Evolutionary conservation across 2,888 invertebrate species (phyloP).

Genomic region (Trichogramma evanescens): DNA sequence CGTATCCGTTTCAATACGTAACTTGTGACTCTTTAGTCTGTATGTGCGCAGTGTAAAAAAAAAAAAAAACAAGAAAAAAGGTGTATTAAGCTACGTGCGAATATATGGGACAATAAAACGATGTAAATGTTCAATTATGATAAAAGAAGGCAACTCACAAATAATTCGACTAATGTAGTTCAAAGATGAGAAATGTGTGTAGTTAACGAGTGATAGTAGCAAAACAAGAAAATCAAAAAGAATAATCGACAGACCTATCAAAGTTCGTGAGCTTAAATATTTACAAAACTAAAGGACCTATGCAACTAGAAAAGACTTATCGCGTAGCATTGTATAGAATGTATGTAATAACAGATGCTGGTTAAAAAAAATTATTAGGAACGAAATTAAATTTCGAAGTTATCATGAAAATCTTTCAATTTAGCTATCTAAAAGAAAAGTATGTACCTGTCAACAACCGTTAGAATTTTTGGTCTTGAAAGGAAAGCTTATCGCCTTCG

Average conservation of each 20-base stretch:
- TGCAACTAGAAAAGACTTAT: conserved; percentile 12
- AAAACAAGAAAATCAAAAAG: conserved; percentile 5
- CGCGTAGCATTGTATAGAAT: conserved; percentile 23
- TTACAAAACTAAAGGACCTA: conserved; percentile 18
- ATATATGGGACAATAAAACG: conserved; percentile 13
- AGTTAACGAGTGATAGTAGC: neutral
- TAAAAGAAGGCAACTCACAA: neutral
- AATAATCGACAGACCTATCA: neutral
- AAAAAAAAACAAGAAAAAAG: neutral
- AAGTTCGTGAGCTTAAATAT: conserved; percentile 4
- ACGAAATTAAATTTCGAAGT: neutral
- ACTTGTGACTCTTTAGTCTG: conserved; percentile 12
- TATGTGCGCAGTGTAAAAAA: conserved; percentile 7
- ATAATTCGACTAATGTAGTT: no score
- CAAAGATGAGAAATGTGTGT: no score
- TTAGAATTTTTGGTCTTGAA: no score
- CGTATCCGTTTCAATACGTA: conserved; percentile 11
- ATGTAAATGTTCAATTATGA: conserved; percentile 11
- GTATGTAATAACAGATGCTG: conserved; percentile 11
- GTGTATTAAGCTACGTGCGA: neutral
- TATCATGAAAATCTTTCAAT: conserved; percentile 9
- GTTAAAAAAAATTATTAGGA: conserved; percentile 4
- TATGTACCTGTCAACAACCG: no score
- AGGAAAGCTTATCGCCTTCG: no score
- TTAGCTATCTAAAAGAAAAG: neutral